A percentile compares a stretch with the other conserved stretches of the same genome.
phyloP scores from a whole-genome alignment of 2,888 invertebrate genomes.

The Drosophila histrio region DNA sequence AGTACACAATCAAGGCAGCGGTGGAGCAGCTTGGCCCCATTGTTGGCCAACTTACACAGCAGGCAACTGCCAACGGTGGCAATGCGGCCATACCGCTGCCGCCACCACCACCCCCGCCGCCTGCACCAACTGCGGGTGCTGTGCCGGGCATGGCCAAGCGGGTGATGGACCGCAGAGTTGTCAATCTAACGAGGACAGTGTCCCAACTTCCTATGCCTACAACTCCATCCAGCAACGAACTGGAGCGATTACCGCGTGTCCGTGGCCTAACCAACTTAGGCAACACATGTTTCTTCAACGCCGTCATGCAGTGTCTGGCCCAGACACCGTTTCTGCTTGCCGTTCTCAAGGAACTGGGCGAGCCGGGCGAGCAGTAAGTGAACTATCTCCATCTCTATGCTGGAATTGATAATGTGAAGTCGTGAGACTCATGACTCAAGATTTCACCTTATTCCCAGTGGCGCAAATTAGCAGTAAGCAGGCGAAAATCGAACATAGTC shows the following conservation, averaged over 20 bases:
- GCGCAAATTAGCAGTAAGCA: too few relatives aligned
- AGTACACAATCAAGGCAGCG: conserved; percentile 71
- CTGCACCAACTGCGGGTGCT: conserved; percentile 24
- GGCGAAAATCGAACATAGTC: too few relatives aligned
- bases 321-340: conserved; percentile 92
- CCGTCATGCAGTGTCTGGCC: conserved; percentile 96
- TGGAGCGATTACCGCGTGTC: conserved; percentile 85
- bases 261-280: conserved; percentile 95
- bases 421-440: too few relatives aligned
- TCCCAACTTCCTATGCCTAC: not conserved
- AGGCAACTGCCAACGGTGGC: not conserved
- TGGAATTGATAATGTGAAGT: too few relatives aligned
- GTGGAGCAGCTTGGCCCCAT: conserved; percentile 58
- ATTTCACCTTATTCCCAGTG: too few relatives aligned
- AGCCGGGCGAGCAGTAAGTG: conserved; percentile 87
- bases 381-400: too few relatives aligned
- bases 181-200: not conserved
- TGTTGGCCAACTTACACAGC: conserved; percentile 40
- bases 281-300: conserved; percentile 98
- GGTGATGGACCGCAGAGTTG: conserved; percentile 44
- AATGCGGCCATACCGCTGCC: conserved; percentile 46
- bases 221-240: not conserved
- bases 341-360: conserved; percentile 89
- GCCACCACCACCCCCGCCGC: conserved; percentile 38
- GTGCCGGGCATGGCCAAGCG: conserved; percentile 82